Percentiles rank a stretch among this genome's conserved stretches.
Conservation (phyloP, 2,888 invertebrate species). For the Petrophora chlorosata region DNA sequence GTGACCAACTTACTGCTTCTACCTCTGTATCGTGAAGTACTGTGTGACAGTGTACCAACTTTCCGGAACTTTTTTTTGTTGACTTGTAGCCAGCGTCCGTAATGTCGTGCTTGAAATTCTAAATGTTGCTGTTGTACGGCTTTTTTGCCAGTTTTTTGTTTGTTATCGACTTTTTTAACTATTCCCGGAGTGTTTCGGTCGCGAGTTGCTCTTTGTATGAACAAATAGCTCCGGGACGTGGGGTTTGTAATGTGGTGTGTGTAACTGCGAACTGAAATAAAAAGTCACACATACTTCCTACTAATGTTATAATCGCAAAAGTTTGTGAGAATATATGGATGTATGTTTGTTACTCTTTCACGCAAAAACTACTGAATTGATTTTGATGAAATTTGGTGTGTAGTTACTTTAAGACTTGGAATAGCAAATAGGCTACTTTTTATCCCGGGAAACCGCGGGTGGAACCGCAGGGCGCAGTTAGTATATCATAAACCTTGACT, state of each 20-base stretch:
- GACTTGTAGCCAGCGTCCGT: conserved; percentile 35
- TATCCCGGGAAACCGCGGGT: no score
- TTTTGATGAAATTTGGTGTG: no score
- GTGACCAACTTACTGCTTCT: background rate
- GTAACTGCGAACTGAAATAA: no score
- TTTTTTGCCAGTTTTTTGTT: conserved; percentile 30
- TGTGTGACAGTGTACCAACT: conserved; percentile 36
- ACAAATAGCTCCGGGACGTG: conserved; percentile 23
- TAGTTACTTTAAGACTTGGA: no score
- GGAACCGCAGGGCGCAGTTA: no score
- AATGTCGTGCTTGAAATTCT: conserved; percentile 51
- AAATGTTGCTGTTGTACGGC: conserved; percentile 44
- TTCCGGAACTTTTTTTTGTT: conserved; percentile 36
- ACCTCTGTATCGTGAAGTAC: conserved; percentile 8
- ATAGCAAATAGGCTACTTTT: no score
- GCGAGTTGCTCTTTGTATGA: conserved; percentile 33
- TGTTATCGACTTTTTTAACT: conserved; percentile 46
- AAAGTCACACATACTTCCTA: no score
- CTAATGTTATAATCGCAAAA: no score
- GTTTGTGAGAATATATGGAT: no score
- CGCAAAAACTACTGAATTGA: no score
- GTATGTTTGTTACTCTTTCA: no score
- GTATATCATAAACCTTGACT: no score
- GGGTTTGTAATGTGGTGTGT: background rate
- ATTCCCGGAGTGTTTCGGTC: conserved; percentile 41